These are phyloP conservation scores for Drosophila sp. DNA, from an alignment of 1,140 invertebrate genomes.

Conservation along the genomic window DNA sequence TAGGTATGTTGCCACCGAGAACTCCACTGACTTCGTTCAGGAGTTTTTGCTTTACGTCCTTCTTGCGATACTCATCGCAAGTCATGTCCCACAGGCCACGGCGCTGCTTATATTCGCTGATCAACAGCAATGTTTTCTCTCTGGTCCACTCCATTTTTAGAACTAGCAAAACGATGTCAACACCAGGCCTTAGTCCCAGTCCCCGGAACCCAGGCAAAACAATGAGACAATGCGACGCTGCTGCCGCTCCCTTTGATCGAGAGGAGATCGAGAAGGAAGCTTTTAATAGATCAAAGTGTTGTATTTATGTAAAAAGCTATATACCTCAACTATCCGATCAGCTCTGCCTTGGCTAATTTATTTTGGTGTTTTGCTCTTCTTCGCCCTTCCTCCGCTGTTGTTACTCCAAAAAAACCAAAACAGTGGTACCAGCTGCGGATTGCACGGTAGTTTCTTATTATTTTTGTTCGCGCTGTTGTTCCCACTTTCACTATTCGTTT, in stretches of 20 bases:
- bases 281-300: conserved; percentile 52
- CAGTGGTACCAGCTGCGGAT: conserved; percentile 29
- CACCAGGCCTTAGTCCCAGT: not conserved
- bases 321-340: conserved; percentile 7
- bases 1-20: conserved; percentile 71
- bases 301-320: conserved; percentile 28
- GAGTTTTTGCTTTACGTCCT: conserved; percentile 76
- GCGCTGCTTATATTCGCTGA: conserved; percentile 73
- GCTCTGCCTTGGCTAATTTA: conserved; percentile 35
- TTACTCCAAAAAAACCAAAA: conserved; percentile 30
- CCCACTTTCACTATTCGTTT: not conserved
- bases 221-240: conserved; percentile 26
- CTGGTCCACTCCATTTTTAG: conserved; percentile 82
- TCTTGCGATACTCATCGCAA: conserved; percentile 81
- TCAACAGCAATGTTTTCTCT: conserved; percentile 76
- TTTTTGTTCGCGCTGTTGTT: not conserved
- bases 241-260: conserved; percentile 41
- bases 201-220: conserved; percentile 35
- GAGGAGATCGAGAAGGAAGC: conserved; percentile 24
- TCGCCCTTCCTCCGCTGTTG: not conserved
- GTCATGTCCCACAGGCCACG: conserved; percentile 82
- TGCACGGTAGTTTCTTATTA: not conserved
- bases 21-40: conserved; percentile 68
- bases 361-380: conserved; percentile 31
- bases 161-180: conserved; percentile 46